A percentile compares a stretch with the other conserved stretches of the same genome.
Evolutionary conservation across 23 tunicate species (phyloP).

Genomic region (Trididemnum clinides): DNA sequence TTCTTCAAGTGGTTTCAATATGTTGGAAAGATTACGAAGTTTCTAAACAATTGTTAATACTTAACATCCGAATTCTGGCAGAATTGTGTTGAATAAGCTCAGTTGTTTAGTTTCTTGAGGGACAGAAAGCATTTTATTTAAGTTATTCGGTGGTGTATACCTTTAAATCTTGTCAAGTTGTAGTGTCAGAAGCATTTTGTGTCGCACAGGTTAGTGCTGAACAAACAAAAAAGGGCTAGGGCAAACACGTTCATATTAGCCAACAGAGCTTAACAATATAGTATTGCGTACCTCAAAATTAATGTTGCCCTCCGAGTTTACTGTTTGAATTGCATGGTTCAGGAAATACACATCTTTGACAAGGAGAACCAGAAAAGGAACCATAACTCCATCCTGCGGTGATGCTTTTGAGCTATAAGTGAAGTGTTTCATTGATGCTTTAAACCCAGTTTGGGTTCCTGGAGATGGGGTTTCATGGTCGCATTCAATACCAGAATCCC

Average conservation of each 20-base stretch:
- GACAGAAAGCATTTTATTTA: no score
- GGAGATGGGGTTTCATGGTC: slow-evolving; percentile 55
- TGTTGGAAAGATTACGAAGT: slow-evolving; percentile 66
- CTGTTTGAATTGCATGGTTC: slow-evolving; percentile 87
- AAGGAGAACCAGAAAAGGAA: slow-evolving; percentile 82
- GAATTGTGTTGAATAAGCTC: no score
- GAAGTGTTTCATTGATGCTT: slow-evolving; percentile 32
- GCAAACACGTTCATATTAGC: no score
- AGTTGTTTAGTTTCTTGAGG: no score
- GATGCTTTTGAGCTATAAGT: slow-evolving; percentile 36
- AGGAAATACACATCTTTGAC: slow-evolving; percentile 93
- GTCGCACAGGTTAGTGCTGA: no score
- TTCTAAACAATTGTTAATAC: slow-evolving; percentile 52
- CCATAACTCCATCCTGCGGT: slow-evolving; percentile 65
- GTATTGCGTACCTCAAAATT: slow-evolving; percentile 90
- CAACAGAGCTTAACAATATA: no score
- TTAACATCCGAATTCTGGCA: no score
- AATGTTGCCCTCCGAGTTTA: slow-evolving; percentile 64
- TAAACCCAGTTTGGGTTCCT: neutral
- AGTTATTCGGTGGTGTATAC: no score
- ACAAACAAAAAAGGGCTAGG: no score
- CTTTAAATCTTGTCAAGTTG: no score
- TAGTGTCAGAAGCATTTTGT: no score
- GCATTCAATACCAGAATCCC: slow-evolving; percentile 94
- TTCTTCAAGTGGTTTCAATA: slow-evolving; percentile 81